Evolutionary conservation across 2,113 vertebrate genomes (phyloP), one percentile per base, ranked within the genome.

Genomic region (Corythoichthys haematopterus): DNA sequence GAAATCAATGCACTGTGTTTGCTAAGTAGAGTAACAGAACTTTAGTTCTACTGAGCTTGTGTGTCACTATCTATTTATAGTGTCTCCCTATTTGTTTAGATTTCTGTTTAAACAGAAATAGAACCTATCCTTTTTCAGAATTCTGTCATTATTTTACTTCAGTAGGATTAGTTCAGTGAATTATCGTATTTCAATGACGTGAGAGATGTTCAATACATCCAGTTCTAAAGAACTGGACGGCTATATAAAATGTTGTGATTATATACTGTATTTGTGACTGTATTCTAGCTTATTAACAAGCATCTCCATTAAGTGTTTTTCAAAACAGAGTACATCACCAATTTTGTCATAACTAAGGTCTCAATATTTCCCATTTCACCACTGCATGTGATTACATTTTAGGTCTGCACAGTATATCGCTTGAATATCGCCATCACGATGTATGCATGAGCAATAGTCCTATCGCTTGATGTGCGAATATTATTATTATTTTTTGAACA

Each of bases 1-100:
- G 59, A 79, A 78, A 78, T 84, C 69, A 57, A 68, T 75, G 64
- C 33, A 45, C 52, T 37, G 9, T 60, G 58, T 62, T 81, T 68
- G 66, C 45, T 76, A 64, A 35, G 37, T 40, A 47, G 20, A 67
- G 64, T 60, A 64, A 51, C 66, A 33, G 37, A 14, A 56, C 63
- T 56, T 6, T 68, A 48, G 74, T 59, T 76, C 40, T 56, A 36
- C 76, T 57, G 60, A 69, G 48, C 37, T 40, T 20, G 40, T 40
- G 38, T 57, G 12, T 38, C 72, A 10, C 38, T 64, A 46, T 71
- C 56, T 52, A 43, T 43, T 55, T 62, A 1, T 16, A n/a, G 4
- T 6, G n/a, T 55, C 40, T 47, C n/a, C 33, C 12, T 36, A 57
- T 5, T 69, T 72, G 52, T 65, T 69, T 38, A 3, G 36, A 46